phyloP scores from a whole-genome alignment of 2,888 invertebrate species.

The Lobophora halterata region DNA sequence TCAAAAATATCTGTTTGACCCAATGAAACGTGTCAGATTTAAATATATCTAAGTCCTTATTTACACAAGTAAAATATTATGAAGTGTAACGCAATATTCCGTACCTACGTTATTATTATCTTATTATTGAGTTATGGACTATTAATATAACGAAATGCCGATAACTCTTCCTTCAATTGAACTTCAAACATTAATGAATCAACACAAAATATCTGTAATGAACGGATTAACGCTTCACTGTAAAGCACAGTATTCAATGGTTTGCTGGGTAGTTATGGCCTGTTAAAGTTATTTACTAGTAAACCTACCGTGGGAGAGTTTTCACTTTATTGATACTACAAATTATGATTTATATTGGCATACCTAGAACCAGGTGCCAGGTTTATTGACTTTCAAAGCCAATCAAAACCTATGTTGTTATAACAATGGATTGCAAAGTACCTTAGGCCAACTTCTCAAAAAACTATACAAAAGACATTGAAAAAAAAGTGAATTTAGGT shows the following conservation, averaged over 20 bases:
- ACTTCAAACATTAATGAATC: not conserved
- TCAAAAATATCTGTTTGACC: too few species aligned
- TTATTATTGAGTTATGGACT: too few species aligned
- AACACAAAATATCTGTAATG: not conserved
- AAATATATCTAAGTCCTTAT: too few species aligned
- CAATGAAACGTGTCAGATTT: too few species aligned
- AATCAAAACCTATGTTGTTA: not conserved
- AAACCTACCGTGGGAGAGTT: constrained; percentile 25
- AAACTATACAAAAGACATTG: too few species aligned
- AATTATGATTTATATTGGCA: constrained; percentile 16
- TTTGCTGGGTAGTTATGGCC: constrained; percentile 21
- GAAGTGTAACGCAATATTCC: too few species aligned
- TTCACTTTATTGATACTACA: constrained; percentile 25
- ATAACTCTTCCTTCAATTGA: too few species aligned
- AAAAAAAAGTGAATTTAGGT: too few species aligned
- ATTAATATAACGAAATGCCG: too few species aligned
- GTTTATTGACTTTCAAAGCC: constrained; percentile 9
- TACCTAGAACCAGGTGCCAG: constrained; percentile 3
- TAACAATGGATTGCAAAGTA: not conserved
- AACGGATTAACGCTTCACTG: not conserved
- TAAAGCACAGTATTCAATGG: not conserved
- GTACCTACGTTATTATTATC: too few species aligned
- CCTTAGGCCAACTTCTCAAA: too few species aligned
- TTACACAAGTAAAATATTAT: too few species aligned
- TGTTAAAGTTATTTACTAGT: constrained; percentile 28